These are phyloP conservation scores for Eutolmus rufibarbis DNA, from an alignment of 2,888 invertebrate species.

Conservation along the genomic window DNA sequence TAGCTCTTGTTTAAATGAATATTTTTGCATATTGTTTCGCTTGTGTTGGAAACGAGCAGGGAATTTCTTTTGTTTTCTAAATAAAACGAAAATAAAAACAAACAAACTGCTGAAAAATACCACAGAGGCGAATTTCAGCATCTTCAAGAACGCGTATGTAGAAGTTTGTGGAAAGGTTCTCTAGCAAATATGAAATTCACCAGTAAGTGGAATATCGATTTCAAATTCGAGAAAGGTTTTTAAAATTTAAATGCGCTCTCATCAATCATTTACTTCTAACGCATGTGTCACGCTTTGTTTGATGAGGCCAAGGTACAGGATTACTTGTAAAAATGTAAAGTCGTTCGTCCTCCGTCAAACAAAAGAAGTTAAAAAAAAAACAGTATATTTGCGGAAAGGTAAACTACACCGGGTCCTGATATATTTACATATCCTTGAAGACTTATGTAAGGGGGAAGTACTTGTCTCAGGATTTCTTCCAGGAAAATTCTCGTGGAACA, in stretches of 20 bases:
- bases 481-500: neutral
- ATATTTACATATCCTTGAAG: constrained; percentile 5
- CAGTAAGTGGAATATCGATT: neutral
- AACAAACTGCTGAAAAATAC: neutral
- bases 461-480: neutral
- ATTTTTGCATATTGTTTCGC: neutral
- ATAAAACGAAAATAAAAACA: neutral
- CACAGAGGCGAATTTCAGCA: neutral
- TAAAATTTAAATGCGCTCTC: neutral
- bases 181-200: neutral
- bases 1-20: neutral
- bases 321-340: neutral
- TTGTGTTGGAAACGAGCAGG: neutral
- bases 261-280: neutral
- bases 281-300: neutral
- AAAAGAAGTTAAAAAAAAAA: neutral
- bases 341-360: neutral
- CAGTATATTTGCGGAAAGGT: neutral
- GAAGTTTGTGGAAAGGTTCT: neutral
- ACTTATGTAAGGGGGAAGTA: neutral
- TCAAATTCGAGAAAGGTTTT: neutral
- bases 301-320: neutral
- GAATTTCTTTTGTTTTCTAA: neutral
- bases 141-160: neutral
- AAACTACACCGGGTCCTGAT: neutral